phyloP scores from a whole-genome alignment of 2,797 vertebrate species.

The Chloroceryle amazona region DNA sequence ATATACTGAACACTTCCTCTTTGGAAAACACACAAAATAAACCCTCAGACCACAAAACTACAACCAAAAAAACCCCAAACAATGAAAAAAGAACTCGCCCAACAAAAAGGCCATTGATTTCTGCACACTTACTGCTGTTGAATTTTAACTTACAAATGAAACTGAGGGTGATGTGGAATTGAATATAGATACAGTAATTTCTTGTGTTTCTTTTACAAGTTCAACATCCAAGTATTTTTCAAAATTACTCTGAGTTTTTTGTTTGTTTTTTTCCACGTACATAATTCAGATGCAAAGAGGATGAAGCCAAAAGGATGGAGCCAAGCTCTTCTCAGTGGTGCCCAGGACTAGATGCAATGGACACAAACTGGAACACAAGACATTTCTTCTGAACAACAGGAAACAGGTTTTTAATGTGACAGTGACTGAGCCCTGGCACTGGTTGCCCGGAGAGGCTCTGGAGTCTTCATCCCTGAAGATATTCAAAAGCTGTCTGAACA shows the following conservation, averaged over 20 bases:
- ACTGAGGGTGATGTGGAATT: background rate
- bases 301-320: background rate
- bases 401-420: background rate
- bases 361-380: background rate
- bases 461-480: too few species aligned
- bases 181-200: background rate
- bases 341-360: background rate
- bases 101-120: background rate
- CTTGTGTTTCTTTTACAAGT: background rate
- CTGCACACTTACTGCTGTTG: background rate
- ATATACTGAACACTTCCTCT: background rate
- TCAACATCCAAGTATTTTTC: background rate
- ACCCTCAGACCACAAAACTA: too few species aligned
- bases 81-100: background rate
- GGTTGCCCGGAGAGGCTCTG: too few species aligned
- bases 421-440: background rate
- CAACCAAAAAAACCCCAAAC: rapidly evolving
- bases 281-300: background rate
- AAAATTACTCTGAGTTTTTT: background rate
- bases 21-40: background rate
- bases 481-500: background rate
- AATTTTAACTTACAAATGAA: background rate
- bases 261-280: background rate
- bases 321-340: background rate
- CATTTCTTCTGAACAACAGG: background rate